Percentiles rank a stretch among this genome's conserved stretches.
Conservation (phyloP, 2,888 invertebrate species). For the Trissoscelio sp. region DNA sequence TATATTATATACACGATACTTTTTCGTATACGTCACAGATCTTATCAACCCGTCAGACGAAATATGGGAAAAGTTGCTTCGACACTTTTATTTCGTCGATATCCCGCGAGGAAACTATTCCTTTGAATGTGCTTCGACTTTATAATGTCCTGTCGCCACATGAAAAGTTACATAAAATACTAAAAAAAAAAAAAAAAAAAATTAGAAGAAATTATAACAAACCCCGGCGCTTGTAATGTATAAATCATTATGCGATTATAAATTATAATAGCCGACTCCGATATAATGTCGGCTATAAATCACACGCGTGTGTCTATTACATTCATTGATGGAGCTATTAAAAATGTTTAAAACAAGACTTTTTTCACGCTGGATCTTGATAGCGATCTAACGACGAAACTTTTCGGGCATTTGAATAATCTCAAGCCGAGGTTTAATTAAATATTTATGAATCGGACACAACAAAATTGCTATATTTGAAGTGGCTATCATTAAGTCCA, state of each 20-base stretch:
- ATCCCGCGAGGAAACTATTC: slow-evolving; percentile 4
- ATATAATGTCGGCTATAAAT: slow-evolving; percentile 40
- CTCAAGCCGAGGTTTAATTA: slow-evolving; percentile 10
- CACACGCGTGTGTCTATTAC: slow-evolving; percentile 51
- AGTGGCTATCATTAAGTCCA: slow-evolving; percentile 37
- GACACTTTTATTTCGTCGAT: slow-evolving; percentile 31
- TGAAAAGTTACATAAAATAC: slow-evolving; percentile 15
- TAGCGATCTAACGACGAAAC: slow-evolving; percentile 33
- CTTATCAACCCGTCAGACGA: slow-evolving; percentile 20
- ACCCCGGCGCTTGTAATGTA: background rate
- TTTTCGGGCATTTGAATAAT: slow-evolving; percentile 16
- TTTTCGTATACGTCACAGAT: slow-evolving; percentile 26
- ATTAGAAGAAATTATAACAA: slow-evolving; percentile 24
- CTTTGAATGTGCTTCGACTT: slow-evolving; percentile 5
- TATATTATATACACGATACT: background rate
- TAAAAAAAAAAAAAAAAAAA: too few relatives aligned
- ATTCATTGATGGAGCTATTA: slow-evolving; percentile 59
- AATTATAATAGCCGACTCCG: slow-evolving; percentile 12
- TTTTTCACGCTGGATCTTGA: slow-evolving; percentile 54
- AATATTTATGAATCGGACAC: slow-evolving; percentile 53
- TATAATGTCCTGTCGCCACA: background rate
- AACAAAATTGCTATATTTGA: slow-evolving; percentile 10
- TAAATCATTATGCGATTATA: slow-evolving; percentile 44
- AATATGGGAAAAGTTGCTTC: slow-evolving; percentile 10
- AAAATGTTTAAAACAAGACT: slow-evolving; percentile 56